These are phyloP conservation scores for Meteorus cinctellus DNA, from an alignment of 2,888 invertebrate species.

Conservation along the genomic window DNA sequence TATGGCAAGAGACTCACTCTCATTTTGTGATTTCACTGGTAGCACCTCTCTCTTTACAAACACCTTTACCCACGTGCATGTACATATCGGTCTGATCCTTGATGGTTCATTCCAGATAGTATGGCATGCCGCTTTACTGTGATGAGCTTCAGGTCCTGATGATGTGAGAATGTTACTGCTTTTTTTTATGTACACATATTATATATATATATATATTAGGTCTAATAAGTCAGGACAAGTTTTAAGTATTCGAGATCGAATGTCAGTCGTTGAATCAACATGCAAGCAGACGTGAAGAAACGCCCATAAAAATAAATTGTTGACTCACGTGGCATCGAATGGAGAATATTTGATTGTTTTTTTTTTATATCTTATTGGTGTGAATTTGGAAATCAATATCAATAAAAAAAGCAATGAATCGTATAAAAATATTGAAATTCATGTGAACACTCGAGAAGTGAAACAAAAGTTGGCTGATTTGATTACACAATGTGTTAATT, in stretches of 20 bases:
- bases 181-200: neutral
- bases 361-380: neutral
- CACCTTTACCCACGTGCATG: conserved; percentile 20
- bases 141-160: conserved; percentile 26
- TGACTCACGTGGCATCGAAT: neutral
- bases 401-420: too few relatives aligned
- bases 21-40: conserved; percentile 31
- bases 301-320: neutral
- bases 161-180: conserved; percentile 7
- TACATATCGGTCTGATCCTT: neutral
- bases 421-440: too few relatives aligned
- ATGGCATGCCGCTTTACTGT: neutral
- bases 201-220: neutral
- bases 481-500: too few relatives aligned
- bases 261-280: neutral
- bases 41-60: conserved; percentile 23
- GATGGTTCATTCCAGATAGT: neutral
- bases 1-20: conserved; percentile 29
- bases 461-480: too few relatives aligned
- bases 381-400: too few relatives aligned
- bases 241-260: neutral
- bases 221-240: neutral
- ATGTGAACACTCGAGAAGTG: too few relatives aligned
- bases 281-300: neutral
- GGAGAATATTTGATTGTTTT: neutral